Base-by-base conservation (phyloP, 2,888 invertebrate species). In the Drosophila paracracens region DNA sequence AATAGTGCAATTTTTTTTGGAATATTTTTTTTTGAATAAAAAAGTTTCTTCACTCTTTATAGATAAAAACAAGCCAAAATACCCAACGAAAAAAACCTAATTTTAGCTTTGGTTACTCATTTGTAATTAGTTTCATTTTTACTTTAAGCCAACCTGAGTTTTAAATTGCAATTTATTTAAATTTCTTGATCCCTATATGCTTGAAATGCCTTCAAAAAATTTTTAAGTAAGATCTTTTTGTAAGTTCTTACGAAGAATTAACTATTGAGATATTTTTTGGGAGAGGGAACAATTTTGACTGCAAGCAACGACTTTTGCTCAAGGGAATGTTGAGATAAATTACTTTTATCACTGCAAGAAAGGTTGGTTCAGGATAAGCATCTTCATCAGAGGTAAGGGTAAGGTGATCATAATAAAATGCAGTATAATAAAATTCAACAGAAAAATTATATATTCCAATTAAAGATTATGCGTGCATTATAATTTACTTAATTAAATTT, bases 371-470 rank as follows among this genome's bases (percentile, higher is more conserved):
- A n/a, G 18, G 38, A 18, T 7, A 0, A 38, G 36, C 36, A 0
- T 18, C 0, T 18, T n/a, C n/a, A n/a, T n/a, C 2, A 2, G 5
- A 18, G 0, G 1, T 4, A n/a, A 2, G 4, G 0, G 11, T 6
- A 6, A 13, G 13, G 1, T 7, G 11, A 11, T 11, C 11, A 11
- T 1, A 43, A 11, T 21, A 43, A 40, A 21, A 2, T 13, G 7
- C 46, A 46, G 4, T 21, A 43, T 1, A 27, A 27, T 27, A 27
- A 40, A n/a, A n/a, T 10, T 40, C 2, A 0, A 10, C 40, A n/a
- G 4, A n/a, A 40, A 8, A 10, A n/a, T n/a, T 40, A 0, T 0
- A n/a, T n/a, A 40, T n/a, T n/a, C n/a, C 10, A 8, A 38, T 2
- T n/a, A 38, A 38, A 38, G 18, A 38, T 7, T 13, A 33, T 33